These are phyloP conservation scores for Cataglyphis altisquamis DNA, from an alignment of 2,888 invertebrate genomes.

Conservation along the genomic window DNA sequence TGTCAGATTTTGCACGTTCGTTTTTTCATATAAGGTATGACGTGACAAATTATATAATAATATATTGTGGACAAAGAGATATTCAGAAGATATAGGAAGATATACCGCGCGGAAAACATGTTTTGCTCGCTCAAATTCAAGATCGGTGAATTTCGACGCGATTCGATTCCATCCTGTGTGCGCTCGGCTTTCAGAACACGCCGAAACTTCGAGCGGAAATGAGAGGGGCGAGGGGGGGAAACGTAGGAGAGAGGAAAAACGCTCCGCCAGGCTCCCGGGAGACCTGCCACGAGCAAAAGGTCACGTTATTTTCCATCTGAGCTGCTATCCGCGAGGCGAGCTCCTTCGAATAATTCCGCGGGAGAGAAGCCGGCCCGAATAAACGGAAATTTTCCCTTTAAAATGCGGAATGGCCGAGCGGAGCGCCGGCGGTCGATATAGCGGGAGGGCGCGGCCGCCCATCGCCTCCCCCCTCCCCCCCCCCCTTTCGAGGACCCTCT, in stretches of 20 bases:
- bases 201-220: slow-evolving; percentile 62
- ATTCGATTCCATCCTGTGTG: slow-evolving; percentile 31
- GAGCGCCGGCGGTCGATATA: slow-evolving; percentile 79
- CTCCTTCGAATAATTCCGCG: slow-evolving; percentile 82
- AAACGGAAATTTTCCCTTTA: slow-evolving; percentile 86
- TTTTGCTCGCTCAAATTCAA: slow-evolving; percentile 30
- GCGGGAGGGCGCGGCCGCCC: slow-evolving; percentile 41
- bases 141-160: slow-evolving; percentile 31
- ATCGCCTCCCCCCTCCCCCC: neutral
- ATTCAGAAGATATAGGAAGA: neutral
- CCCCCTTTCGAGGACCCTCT: slow-evolving; percentile 75
- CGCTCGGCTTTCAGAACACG: slow-evolving; percentile 38
- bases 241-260: slow-evolving; percentile 21
- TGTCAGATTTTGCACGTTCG: neutral
- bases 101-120: slow-evolving; percentile 16
- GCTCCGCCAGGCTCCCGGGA: slow-evolving; percentile 63
- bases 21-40: slow-evolving; percentile 4
- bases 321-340: slow-evolving; percentile 80
- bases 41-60: neutral
- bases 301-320: slow-evolving; percentile 86
- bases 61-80: neutral
- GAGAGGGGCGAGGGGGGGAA: slow-evolving; percentile 41
- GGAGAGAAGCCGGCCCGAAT: slow-evolving; percentile 78
- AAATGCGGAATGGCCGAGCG: slow-evolving; percentile 84
- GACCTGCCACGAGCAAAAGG: slow-evolving; percentile 85